phyloP scores from a whole-genome alignment of 2,888 invertebrate species.

The Apodemia duryi region DNA sequence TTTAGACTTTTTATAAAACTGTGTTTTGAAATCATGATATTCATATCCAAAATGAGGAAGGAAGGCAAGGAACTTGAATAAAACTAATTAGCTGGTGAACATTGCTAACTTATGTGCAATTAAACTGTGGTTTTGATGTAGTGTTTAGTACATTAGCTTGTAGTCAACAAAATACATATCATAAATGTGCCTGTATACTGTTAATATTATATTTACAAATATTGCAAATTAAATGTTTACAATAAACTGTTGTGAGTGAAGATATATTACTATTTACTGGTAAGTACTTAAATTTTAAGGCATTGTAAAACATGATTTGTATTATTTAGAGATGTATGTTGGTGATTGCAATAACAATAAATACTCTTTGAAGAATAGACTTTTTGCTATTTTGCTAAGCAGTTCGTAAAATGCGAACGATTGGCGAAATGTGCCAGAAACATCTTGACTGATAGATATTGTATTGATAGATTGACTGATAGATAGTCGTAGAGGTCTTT shows the following conservation, averaged over 20 bases:
- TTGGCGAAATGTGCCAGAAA: no score
- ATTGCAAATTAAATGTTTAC: slow-evolving; percentile 16
- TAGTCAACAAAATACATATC: slow-evolving; percentile 69
- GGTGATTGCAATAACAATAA: no score
- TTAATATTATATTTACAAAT: slow-evolving; percentile 34
- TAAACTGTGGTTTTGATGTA: slow-evolving; percentile 35
- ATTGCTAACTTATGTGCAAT: slow-evolving; percentile 29
- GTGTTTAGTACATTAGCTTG: slow-evolving; percentile 37
- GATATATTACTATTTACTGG: slow-evolving; percentile 21
- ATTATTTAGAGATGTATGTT: no score
- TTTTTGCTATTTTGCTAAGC: no score
- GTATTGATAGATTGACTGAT: no score
- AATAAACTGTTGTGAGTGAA: background rate
- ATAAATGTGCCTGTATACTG: slow-evolving; percentile 64
- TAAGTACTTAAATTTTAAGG: slow-evolving; percentile 25
- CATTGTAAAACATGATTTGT: background rate
- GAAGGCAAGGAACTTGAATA: background rate
- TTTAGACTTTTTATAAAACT: background rate
- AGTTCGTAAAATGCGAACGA: no score
- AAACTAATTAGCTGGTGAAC: slow-evolving; percentile 2
- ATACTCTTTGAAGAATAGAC: no score
- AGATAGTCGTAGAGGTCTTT: no score
- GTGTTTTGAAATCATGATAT: slow-evolving; percentile 1
- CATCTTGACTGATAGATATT: no score
- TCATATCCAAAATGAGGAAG: background rate